Conservation (phyloP, 2,113 vertebrate genomes). For the Seriola rivoliana region DNA sequence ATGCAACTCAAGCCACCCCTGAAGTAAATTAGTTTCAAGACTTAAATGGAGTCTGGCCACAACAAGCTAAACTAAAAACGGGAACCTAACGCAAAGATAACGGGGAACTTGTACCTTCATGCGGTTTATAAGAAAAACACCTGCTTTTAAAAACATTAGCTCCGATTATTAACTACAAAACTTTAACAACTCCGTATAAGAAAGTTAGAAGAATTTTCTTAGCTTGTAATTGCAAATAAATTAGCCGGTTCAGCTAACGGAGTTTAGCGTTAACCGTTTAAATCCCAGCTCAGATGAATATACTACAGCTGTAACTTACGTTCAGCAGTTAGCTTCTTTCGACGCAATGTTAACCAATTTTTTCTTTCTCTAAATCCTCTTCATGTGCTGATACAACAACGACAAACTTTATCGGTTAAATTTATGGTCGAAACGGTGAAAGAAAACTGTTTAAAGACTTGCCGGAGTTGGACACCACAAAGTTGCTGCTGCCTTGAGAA, state of each 20-base stretch:
- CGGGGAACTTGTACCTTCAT: not conserved
- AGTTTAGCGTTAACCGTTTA: slow-evolving; percentile 68
- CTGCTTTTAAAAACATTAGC: not conserved
- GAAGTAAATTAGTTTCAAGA: not conserved
- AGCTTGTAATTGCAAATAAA: slow-evolving; percentile 13
- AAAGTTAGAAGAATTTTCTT: not conserved
- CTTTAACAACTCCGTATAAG: not conserved
- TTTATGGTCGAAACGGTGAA: not conserved
- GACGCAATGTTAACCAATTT: not conserved
- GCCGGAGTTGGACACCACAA: slow-evolving; percentile 41
- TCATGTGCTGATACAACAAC: not conserved
- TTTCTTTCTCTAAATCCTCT: not conserved
- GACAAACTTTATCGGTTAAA: not conserved
- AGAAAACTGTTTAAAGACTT: not conserved
- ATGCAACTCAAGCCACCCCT: accelerated
- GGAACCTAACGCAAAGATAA: slow-evolving; percentile 30
- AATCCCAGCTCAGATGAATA: slow-evolving; percentile 60
- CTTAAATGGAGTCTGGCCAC: not conserved
- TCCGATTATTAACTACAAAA: not conserved
- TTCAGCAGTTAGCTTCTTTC: slow-evolving; percentile 18
- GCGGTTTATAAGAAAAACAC: not conserved
- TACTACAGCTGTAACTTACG: slow-evolving; percentile 26
- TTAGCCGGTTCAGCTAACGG: slow-evolving; percentile 66
- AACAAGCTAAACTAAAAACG: not conserved
- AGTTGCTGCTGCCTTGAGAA: slow-evolving; percentile 48